Conservation (phyloP, 2,797 vertebrate genomes). For the Anas bahamensis region DNA sequence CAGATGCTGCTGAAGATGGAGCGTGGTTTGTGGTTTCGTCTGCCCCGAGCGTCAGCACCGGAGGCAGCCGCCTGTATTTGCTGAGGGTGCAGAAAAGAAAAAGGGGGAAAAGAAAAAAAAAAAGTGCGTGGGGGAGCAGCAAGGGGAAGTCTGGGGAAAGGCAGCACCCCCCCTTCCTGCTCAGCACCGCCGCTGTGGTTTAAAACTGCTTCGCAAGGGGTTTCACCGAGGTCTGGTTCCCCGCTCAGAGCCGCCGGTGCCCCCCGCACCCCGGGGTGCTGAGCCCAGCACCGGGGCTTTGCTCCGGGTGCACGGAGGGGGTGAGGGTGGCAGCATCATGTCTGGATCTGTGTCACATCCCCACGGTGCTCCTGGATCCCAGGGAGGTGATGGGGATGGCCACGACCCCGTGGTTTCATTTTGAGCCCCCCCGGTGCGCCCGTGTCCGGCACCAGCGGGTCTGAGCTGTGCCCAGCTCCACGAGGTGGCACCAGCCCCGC, state of each 20-base stretch:
- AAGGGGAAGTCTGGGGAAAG: not conserved
- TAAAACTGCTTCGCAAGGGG: not conserved
- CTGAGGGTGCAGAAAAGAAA: not conserved
- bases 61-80: not conserved
- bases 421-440: rapidly evolving
- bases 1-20: not conserved
- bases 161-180: not conserved
- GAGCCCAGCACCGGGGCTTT: too few species aligned
- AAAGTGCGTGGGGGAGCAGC: not conserved
- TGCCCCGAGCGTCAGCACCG: not conserved
- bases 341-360: too few species aligned
- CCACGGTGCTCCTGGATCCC: not conserved
- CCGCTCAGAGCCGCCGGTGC: too few species aligned
- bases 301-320: too few species aligned
- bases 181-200: not conserved
- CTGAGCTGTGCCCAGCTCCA: not conserved
- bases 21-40: not conserved
- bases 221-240: not conserved
- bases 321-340: too few species aligned
- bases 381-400: rapidly evolving
- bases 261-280: not conserved
- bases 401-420: not conserved
- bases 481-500: slow-evolving; percentile 60
- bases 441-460: rapidly evolving
- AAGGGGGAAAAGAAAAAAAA: not conserved